Evolutionary conservation across 2,113 vertebrate species (phyloP), one percentile per base, ranked within the genome.

Genomic region (Hipposideros armiger): DNA sequence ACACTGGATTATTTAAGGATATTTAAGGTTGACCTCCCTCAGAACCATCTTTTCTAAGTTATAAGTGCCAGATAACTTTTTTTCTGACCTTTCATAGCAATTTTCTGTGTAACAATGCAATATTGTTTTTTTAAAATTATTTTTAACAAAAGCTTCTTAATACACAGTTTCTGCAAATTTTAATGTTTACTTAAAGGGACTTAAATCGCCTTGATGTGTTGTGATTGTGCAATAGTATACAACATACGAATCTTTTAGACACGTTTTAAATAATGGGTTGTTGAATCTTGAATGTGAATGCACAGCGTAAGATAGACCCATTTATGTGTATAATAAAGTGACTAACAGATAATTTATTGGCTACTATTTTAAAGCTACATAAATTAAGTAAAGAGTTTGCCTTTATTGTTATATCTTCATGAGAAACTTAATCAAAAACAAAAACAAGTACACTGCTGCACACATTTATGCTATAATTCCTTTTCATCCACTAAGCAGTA

Each of bases 1-100:
- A 97, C 97, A 92, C 87, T 95, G 90, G 88, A 76, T 96, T 96
- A 36, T 36, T 36, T 36, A 36, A 36, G 36, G 36, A 36, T 98
- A 97, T 98, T 98, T 98, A 98, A 96, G 47, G 54, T 95, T 98
- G 97, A 99, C 98, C 97, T 98, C 91, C 95, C 76, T n/a, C 95
- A 97, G 98, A 88, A 76, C 47, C 54, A 97, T 97, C 88, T 97
- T 98, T 98, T 96, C 94, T 87, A 97, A 97, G 92, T 95, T 98
- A 87, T 97, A 98, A 97, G 92, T 97, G 32, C 70, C 24, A 62
- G 90, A 96, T 98, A 94, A 24, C 11, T 45, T 26, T 45, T 82
- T 64, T 14, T 11, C 58, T 82, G 40, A 64, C 5, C 11, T 82
- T 62, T 96, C 81, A 97, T 56, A 96, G 17, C 24, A 97, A 77